Evolutionary conservation across 2,113 vertebrate species (phyloP).

Genomic region (Zapornia atra): DNA sequence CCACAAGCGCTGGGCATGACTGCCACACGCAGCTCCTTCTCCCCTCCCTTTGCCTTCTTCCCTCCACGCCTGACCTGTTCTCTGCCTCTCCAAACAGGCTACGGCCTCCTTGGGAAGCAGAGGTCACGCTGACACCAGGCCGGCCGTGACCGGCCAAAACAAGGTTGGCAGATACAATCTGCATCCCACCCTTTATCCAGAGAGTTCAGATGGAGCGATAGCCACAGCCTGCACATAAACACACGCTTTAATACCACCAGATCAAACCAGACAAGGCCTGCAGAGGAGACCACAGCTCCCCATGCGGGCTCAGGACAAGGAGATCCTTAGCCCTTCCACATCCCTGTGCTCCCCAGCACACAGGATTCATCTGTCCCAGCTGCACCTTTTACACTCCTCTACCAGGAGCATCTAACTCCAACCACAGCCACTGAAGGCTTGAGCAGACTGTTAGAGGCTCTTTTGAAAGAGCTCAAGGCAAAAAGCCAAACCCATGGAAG

Average conservation of each 20-base stretch:
- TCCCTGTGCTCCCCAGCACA: background rate
- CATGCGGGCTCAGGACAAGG: background rate
- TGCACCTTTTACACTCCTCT: background rate
- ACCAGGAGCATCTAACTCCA: background rate
- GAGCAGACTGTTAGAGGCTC: background rate
- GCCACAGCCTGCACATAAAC: constrained; percentile 42
- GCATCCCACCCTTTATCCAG: constrained; percentile 35
- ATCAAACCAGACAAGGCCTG: background rate
- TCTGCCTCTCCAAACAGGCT: background rate
- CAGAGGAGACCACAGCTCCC: background rate
- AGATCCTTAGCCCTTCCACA: background rate
- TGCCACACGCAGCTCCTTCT: background rate
- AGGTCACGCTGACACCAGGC: background rate
- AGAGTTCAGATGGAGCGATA: constrained; percentile 46
- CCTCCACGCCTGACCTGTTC: constrained; percentile 40
- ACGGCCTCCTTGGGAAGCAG: background rate
- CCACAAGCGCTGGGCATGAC: background rate
- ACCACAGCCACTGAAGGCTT: background rate
- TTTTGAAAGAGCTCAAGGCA: background rate
- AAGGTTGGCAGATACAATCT: constrained; percentile 53
- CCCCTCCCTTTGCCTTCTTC: background rate
- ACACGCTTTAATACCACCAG: background rate
- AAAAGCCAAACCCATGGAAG: background rate
- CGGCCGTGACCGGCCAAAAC: constrained; percentile 10
- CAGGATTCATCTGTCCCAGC: background rate